These are phyloP conservation scores for Clostera curtula DNA, from an alignment of 2,888 invertebrate genomes.

Conservation along the genomic window DNA sequence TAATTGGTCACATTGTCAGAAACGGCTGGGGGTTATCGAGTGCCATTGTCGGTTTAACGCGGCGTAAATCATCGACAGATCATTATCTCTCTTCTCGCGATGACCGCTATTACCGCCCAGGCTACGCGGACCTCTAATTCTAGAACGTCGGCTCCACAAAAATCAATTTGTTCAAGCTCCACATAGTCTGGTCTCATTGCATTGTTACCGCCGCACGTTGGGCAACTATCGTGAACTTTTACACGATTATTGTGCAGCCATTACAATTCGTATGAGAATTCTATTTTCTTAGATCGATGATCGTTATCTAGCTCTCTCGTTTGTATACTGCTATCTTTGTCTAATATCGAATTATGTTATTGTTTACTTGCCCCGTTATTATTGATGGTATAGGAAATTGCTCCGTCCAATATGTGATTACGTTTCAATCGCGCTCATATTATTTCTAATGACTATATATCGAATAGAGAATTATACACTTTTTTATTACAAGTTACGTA, in stretches of 20 bases:
- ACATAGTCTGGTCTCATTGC: conserved; percentile 36
- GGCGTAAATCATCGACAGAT: conserved; percentile 70
- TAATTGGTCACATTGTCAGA: conserved; percentile 67
- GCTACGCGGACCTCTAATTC: conserved; percentile 33
- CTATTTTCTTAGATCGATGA: conserved; percentile 66
- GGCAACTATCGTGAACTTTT: conserved; percentile 71
- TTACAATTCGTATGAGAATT: conserved; percentile 71
- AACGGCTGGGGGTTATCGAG: conserved; percentile 48
- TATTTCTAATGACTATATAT: conserved; percentile 30
- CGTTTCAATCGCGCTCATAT: conserved; percentile 19
- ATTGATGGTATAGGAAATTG: conserved; percentile 52
- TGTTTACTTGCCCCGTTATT: conserved; percentile 67
- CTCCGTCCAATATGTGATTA: conserved; percentile 53
- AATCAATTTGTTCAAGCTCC: conserved; percentile 42
- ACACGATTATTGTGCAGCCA: conserved; percentile 68
- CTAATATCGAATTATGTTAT: conserved; percentile 57
- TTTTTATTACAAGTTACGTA: conserved; percentile 2
- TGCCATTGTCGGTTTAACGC: conserved; percentile 65
- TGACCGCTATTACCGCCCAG: conserved; percentile 55
- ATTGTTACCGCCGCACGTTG: conserved; percentile 59
- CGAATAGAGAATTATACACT: no score
- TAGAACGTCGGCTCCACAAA: conserved; percentile 26
- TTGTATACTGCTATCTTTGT: conserved; percentile 34
- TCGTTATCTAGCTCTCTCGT: conserved; percentile 40
- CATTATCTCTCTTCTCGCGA: conserved; percentile 53